These are phyloP conservation scores for Pteromalus puparum DNA, from an alignment of 1,140 invertebrate species.

Conservation along the genomic window DNA sequence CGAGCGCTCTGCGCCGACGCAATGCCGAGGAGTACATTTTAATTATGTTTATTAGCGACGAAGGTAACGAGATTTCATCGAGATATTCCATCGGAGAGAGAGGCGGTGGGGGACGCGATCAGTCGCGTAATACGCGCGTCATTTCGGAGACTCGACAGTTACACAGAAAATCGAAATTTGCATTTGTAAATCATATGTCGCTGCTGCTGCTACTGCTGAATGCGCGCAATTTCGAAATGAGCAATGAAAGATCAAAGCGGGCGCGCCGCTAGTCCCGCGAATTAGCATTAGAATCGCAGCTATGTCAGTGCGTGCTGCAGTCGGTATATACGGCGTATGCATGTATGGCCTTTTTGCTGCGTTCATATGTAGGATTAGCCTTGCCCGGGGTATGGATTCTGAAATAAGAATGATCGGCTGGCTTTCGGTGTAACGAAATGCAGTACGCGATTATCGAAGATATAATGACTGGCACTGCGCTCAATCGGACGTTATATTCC, in stretches of 20 bases:
- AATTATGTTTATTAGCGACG: slow-evolving; percentile 62
- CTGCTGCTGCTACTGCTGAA: neutral
- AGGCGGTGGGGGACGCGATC: slow-evolving; percentile 35
- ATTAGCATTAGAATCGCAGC: slow-evolving; percentile 2
- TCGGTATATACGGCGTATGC: too few species aligned
- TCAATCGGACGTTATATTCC: neutral
- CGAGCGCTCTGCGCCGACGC: neutral
- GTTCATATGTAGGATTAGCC: too few species aligned
- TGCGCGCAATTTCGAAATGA: slow-evolving; percentile 29
- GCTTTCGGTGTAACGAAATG: neutral
- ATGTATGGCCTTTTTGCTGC: too few species aligned
- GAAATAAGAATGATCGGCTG: neutral
- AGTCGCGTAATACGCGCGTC: slow-evolving; percentile 27
- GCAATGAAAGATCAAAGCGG: slow-evolving; percentile 48
- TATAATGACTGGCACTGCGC: neutral
- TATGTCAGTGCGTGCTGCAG: neutral
- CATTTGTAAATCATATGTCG: slow-evolving; percentile 40
- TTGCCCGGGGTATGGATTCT: neutral
- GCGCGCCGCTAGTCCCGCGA: neutral
- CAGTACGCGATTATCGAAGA: neutral
- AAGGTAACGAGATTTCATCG: slow-evolving; percentile 53
- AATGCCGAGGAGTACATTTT: slow-evolving; percentile 57
- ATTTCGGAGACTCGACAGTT: slow-evolving; percentile 33
- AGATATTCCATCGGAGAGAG: slow-evolving; percentile 15
- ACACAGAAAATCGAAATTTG: slow-evolving; percentile 45